Percentiles rank a stretch among this genome's conserved stretches.
These are phyloP conservation scores for Todiramphus chloris DNA, from an alignment of 2,113 vertebrate species.

Conservation along the genomic window DNA sequence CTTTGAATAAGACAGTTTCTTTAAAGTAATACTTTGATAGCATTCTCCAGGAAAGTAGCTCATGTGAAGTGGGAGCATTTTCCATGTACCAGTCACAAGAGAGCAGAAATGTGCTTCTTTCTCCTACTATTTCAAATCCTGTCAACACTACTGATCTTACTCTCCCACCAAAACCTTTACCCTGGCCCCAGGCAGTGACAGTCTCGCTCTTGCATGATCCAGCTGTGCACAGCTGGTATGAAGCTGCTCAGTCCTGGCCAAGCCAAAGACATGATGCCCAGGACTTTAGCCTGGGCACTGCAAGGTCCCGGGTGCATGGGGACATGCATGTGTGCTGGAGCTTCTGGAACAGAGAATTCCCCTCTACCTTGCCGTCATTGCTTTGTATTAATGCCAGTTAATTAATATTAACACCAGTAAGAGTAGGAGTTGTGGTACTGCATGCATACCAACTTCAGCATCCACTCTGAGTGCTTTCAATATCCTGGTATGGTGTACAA, in stretches of 20 bases:
- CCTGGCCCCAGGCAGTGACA: not conserved
- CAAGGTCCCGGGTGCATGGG: accelerated
- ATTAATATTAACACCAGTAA: not conserved
- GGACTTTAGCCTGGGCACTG: not conserved
- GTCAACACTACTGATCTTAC: not conserved
- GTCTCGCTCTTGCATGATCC: accelerated
- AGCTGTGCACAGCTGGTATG: too few species aligned
- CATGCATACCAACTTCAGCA: not conserved
- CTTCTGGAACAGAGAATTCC: not conserved
- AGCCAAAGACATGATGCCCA: not conserved
- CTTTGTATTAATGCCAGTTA: not conserved
- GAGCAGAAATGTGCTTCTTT: not conserved
- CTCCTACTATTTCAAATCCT: not conserved
- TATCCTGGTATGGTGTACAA: not conserved
- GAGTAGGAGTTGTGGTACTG: not conserved
- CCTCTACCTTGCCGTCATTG: not conserved
- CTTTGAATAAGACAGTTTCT: not conserved
- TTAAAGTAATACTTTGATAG: not conserved
- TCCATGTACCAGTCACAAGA: not conserved
- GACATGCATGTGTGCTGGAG: accelerated
- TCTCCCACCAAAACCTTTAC: not conserved
- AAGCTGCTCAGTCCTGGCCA: not conserved
- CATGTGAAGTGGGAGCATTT: not conserved
- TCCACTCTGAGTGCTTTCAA: not conserved
- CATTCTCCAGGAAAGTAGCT: not conserved